phyloP scores from a whole-genome alignment of 1,140 invertebrate species.

The Tribolium madens region DNA sequence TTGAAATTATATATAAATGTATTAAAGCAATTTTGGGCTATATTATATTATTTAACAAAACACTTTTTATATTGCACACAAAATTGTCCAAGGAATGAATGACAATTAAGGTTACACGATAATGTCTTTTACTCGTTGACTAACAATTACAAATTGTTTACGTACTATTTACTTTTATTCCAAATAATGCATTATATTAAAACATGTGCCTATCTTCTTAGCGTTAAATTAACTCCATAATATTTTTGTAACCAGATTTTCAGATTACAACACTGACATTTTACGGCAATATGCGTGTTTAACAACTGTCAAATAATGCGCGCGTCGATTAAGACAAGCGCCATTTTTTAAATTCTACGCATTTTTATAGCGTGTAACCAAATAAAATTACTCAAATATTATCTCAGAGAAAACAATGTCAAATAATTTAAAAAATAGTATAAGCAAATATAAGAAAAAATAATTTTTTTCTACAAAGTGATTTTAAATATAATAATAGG shows the following conservation, averaged over 20 bases:
- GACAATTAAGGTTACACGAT: background rate
- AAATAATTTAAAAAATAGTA: no score
- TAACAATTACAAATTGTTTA: background rate
- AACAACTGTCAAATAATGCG: background rate
- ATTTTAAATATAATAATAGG: no score
- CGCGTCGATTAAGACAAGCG: no score
- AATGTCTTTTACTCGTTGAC: background rate
- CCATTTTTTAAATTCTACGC: no score
- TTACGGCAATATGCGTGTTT: background rate
- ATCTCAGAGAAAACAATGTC: no score
- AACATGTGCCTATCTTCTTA: no score
- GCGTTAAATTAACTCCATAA: slow-evolving; percentile 6
- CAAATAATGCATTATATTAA: background rate
- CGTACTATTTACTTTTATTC: slow-evolving; percentile 9
- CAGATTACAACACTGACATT: slow-evolving; percentile 19
- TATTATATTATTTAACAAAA: slow-evolving; percentile 7
- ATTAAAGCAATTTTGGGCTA: no score
- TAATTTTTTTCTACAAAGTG: no score
- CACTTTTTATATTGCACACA: background rate
- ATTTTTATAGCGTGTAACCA: no score
- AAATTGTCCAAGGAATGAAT: background rate
- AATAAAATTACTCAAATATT: no score
- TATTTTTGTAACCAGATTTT: background rate
- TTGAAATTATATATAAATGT: background rate
- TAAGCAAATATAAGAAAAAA: no score